These are phyloP conservation scores for Ischnus inquisitorius DNA, from an alignment of 2,888 invertebrate species.

Conservation along the genomic window DNA sequence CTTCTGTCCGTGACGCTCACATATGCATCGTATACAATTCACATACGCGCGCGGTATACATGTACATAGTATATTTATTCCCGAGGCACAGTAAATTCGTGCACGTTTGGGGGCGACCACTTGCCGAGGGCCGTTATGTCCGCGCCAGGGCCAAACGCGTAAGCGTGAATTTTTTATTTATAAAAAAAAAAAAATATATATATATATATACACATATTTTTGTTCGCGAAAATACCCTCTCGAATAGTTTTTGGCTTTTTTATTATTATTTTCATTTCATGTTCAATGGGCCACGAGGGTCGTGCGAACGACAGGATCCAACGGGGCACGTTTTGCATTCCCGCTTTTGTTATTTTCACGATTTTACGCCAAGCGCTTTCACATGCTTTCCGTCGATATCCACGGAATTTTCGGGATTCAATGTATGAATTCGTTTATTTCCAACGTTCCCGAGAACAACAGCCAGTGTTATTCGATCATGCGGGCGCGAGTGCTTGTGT, in stretches of 20 bases:
- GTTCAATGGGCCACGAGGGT: background rate
- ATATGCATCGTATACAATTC: constrained; percentile 35
- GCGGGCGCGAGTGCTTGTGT: background rate
- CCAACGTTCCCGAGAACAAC: background rate
- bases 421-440: constrained; percentile 14
- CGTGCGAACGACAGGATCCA: background rate
- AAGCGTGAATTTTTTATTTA: background rate
- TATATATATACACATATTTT: too few relatives aligned
- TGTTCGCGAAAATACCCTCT: background rate
- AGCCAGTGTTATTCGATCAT: background rate
- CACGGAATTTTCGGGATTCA: background rate
- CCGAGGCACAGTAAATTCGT: background rate
- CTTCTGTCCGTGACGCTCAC: constrained; percentile 2
- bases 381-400: background rate
- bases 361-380: background rate
- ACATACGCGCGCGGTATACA: background rate
- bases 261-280: too few relatives aligned
- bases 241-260: background rate
- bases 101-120: background rate
- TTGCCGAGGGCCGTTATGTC: background rate
- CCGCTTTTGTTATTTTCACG: constrained; percentile 9
- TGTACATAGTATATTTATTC: background rate
- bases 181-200: too few relatives aligned
- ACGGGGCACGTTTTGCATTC: background rate
- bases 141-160: background rate